Percentiles rank a stretch among this genome's conserved stretches.
These are phyloP conservation scores for Actinemys pallida DNA, from an alignment of 2,113 vertebrate genomes.

Conservation along the genomic window DNA sequence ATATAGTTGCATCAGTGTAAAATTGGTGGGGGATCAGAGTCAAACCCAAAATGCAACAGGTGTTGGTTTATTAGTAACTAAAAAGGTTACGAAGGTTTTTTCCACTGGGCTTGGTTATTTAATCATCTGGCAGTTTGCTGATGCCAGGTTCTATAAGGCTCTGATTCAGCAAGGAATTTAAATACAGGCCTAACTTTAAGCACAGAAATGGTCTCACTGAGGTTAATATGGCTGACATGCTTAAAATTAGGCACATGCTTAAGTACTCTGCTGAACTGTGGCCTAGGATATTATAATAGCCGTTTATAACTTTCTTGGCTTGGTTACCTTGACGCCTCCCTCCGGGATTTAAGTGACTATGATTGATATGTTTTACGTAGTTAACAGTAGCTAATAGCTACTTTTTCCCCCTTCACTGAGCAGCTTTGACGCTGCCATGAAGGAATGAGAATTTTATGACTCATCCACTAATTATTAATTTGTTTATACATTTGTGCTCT, in stretches of 20 bases:
- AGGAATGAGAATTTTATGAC: conserved; percentile 54
- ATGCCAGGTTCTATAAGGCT: background rate
- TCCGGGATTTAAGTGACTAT: background rate
- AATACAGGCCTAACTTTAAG: background rate
- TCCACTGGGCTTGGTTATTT: background rate
- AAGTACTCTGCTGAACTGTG: background rate
- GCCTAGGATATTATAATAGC: background rate
- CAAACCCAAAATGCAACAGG: conserved; percentile 11
- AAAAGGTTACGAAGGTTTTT: background rate
- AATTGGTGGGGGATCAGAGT: background rate
- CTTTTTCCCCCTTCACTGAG: conserved; percentile 4
- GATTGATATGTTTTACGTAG: conserved; percentile 35
- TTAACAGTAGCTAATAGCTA: conserved; percentile 8
- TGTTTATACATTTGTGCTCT: background rate
- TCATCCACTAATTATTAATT: conserved; percentile 29
- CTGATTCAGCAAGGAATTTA: background rate
- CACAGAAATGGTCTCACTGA: background rate
- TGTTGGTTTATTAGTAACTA: background rate
- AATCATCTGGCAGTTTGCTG: conserved; percentile 49
- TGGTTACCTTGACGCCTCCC: background rate
- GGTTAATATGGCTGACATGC: background rate
- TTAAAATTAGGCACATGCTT: background rate
- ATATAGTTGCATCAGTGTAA: accelerated
- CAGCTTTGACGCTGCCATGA: background rate
- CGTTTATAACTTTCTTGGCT: background rate